Evolutionary conservation across 2,888 invertebrate genomes (phyloP).

Genomic region (Brenthis ino): DNA sequence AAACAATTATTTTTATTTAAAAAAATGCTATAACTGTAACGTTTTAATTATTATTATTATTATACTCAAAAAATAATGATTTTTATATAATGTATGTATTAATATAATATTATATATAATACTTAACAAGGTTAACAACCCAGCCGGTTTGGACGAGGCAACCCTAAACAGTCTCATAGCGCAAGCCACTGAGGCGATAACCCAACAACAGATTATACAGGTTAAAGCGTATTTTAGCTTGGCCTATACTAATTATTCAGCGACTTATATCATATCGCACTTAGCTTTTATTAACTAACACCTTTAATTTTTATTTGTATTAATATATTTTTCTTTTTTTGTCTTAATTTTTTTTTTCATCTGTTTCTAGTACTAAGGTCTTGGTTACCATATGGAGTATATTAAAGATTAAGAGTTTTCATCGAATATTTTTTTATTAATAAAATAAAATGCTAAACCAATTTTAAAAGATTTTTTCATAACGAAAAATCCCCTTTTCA

Average conservation of each 20-base stretch:
- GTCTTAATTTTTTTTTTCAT: no score
- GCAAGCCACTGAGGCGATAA: constrained; percentile 80
- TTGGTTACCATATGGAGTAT: no score
- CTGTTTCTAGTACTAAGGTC: no score
- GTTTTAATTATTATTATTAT: not conserved
- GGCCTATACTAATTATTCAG: constrained; percentile 34
- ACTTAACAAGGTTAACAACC: constrained; percentile 75
- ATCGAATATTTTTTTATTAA: no score
- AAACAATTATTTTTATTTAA: not conserved
- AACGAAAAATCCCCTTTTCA: no score
- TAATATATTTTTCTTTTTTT: no score
- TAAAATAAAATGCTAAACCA: no score
- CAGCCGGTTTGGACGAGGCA: constrained; percentile 77
- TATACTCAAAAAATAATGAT: not conserved
- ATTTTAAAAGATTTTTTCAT: no score
- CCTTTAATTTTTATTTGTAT: constrained; percentile 23
- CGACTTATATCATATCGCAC: constrained; percentile 14
- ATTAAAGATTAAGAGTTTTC: no score
- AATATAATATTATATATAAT: constrained; percentile 29
- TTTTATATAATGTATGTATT: not conserved
- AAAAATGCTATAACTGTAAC: no score
- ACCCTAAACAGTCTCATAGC: constrained; percentile 79
- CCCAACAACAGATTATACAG: constrained; percentile 80
- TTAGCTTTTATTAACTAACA: constrained; percentile 27
- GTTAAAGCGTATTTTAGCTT: constrained; percentile 53